Evolutionary conservation across 2,113 vertebrate genomes (phyloP).

Genomic region (Trogon melanurus): DNA sequence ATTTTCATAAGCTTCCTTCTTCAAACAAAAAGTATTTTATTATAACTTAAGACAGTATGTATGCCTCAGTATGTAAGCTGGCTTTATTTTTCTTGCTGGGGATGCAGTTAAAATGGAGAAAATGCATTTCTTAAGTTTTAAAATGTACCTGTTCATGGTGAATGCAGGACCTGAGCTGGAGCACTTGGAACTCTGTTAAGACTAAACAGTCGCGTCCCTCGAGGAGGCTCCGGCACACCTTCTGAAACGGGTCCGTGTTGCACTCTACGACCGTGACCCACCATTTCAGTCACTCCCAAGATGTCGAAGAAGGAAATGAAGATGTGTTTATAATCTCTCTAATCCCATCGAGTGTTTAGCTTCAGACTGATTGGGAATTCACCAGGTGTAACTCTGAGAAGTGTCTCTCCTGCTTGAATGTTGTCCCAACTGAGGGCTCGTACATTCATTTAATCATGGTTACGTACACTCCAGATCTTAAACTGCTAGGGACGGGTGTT

Average conservation of each 20-base stretch:
- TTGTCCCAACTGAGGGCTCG: not conserved
- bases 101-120: slow-evolving; percentile 43
- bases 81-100: slow-evolving; percentile 40
- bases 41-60: not conserved
- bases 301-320: not conserved
- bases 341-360: not conserved
- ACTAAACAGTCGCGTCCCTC: not conserved
- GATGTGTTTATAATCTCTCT: not conserved
- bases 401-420: not conserved
- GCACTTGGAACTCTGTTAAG: not conserved
- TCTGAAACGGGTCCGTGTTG: not conserved
- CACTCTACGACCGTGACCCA: not conserved
- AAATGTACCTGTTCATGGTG: accelerated
- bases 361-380: not conserved
- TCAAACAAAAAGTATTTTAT: slow-evolving; percentile 42
- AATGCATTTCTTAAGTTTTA: slow-evolving; percentile 39
- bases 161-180: slow-evolving; percentile 2
- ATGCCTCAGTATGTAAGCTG: slow-evolving; percentile 6
- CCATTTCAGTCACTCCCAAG: not conserved
- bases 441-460: accelerated
- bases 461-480: not conserved
- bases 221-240: not conserved
- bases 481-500: not conserved
- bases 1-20: slow-evolving; percentile 37
- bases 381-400: not conserved